A percentile compares a stretch with the other conserved stretches of the same genome.
Evolutionary conservation across 2,888 invertebrate species (phyloP).

Genomic region (Ceriagrion tenellum): DNA sequence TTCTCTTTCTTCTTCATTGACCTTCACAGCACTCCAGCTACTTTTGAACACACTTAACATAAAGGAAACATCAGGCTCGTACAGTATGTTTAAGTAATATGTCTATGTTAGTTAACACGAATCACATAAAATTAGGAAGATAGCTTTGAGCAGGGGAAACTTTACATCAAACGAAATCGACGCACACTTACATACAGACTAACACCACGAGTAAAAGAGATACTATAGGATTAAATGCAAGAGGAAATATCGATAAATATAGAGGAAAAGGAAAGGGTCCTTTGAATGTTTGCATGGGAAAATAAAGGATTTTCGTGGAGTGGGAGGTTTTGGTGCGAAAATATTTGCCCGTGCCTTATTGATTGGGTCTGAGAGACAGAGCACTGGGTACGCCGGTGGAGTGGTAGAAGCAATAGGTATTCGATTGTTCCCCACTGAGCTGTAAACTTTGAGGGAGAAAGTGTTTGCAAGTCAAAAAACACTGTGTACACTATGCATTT

Average conservation of each 20-base stretch:
- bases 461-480: not conserved
- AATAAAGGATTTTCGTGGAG: not conserved
- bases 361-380: not conserved
- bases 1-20: too few species aligned
- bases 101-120: too few species aligned
- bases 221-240: not conserved
- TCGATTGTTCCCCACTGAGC: slow-evolving; percentile 48
- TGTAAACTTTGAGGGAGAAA: slow-evolving; percentile 41
- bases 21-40: too few species aligned
- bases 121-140: too few species aligned
- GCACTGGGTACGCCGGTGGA: not conserved
- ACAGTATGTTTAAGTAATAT: too few species aligned
- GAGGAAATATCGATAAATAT: not conserved
- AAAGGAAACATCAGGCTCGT: too few species aligned
- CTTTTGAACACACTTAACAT: too few species aligned
- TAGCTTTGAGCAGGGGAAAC: too few species aligned
- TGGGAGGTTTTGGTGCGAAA: not conserved
- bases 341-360: slow-evolving; percentile 54
- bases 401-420: not conserved
- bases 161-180: too few species aligned
- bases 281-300: not conserved
- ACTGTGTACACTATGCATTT: not conserved
- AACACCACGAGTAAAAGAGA: not conserved
- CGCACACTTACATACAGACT: too few species aligned
- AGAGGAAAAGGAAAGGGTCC: not conserved